Evolutionary conservation across 2,888 invertebrate species (phyloP), one percentile per base, ranked within the genome.

Genomic region (Tetheella fluctuosa): DNA sequence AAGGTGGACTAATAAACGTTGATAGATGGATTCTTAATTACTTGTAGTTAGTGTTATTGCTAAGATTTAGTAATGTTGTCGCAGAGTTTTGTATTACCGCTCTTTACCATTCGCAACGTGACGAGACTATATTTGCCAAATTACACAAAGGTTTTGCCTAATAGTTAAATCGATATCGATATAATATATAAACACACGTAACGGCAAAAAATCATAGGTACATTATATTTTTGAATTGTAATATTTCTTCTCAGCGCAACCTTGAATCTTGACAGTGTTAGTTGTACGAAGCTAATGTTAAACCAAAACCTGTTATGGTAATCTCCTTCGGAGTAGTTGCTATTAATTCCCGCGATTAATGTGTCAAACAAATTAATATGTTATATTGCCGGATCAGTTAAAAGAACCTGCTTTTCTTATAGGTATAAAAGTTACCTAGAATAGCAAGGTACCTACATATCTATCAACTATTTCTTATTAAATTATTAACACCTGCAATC

Each of bases 21-120:
- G 34, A 34, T 54, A 34, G 20, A 30, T 34, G 6, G 2, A 25
- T 55, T 34, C 37, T 55, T 55, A 55, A 55, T 55, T 34, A 55
- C 54, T 20, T 23, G 13, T 34, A 34, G 34, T 48, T 34, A 34
- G 15, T 55, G 37, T 55, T 23, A 34, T 55, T 34, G 55, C 28
- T 23, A 10, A 55, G 55, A 34, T 23, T 55, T 55, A 37, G 30
- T 55, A 20, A 34, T 15, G 34, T 34, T 30, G 34, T n/a, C 23
- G 12, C 34, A 8, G 55, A 23, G 28, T 37, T 55, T 55, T 37
- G 55, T 54, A 2, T 37, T 23, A 53, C 8, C 53, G 28, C 20
- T 20, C n/a, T 48, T 48, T 48, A 20, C 10, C 17, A 42, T 5
- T 20, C 20, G 3, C 10, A 48, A 20, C 10, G 48, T 48, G 20